Percentiles rank a stretch among this genome's conserved stretches.
Conservation (phyloP, 2,888 invertebrate species). For the Aspidiotus rigidus region DNA sequence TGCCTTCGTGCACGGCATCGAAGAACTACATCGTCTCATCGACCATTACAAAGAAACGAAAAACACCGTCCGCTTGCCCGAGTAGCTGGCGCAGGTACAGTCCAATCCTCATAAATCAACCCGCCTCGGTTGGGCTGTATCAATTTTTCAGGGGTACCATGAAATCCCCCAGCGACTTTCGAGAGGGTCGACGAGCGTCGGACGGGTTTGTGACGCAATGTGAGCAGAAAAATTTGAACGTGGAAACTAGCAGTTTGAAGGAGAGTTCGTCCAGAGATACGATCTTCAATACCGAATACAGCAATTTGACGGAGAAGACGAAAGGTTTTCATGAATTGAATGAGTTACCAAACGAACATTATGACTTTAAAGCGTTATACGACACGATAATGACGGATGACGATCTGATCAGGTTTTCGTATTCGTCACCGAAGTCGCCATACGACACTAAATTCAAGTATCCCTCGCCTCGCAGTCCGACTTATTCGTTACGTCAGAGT, state of each 20-base stretch:
- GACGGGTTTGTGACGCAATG: conserved; percentile 59
- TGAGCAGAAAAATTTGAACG: conserved; percentile 16
- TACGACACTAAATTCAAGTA: conserved; percentile 29
- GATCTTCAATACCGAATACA: conserved; percentile 21
- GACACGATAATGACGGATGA: conserved; percentile 19
- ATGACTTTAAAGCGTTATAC: conserved; percentile 39
- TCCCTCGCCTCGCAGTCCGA: conserved; percentile 22
- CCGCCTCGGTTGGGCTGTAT: conserved; percentile 14
- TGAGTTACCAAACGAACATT: conserved; percentile 65
- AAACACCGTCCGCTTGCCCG: conserved; percentile 39
- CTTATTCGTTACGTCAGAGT: conserved; percentile 33
- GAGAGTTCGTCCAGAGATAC: conserved; percentile 27
- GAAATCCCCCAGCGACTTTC: conserved; percentile 70
- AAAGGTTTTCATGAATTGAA: conserved; percentile 74
- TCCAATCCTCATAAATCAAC: conserved; percentile 31
- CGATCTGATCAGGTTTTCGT: neutral
- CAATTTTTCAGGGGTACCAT: conserved; percentile 25
- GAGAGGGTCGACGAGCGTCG: conserved; percentile 66
- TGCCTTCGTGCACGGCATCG: conserved; percentile 74
- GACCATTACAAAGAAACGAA: conserved; percentile 23
- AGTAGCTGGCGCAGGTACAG: conserved; percentile 33
- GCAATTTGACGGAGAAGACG: conserved; percentile 51
- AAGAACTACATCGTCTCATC: conserved; percentile 42
- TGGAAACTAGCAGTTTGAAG: conserved; percentile 29
- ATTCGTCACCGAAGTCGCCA: conserved; percentile 12